Evolutionary conservation across 2,113 vertebrate genomes (phyloP).

Genomic region (Petaurus breviceps): DNA sequence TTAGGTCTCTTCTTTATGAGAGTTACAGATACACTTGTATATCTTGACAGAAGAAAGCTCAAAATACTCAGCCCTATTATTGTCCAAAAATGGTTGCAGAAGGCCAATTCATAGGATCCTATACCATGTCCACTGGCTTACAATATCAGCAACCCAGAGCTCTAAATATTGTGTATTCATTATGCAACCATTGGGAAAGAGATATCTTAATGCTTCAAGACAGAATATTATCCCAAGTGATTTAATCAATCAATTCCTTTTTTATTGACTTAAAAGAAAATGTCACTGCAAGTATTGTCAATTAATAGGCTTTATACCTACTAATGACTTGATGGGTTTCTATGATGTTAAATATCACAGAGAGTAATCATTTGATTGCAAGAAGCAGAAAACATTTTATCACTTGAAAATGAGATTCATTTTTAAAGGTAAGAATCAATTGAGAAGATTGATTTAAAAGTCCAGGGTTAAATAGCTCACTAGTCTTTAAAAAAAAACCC

Average conservation of each 20-base stretch:
- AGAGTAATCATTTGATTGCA: conserved; percentile 81
- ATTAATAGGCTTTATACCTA: conserved; percentile 83
- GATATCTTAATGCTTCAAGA: conserved; percentile 77
- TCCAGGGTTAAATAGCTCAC: conserved; percentile 85
- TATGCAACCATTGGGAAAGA: conserved; percentile 66
- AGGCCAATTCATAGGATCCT: neutral
- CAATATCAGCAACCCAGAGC: neutral
- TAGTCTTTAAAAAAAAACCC: conserved; percentile 80
- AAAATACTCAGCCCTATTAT: neutral
- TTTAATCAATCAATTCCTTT: conserved; percentile 83
- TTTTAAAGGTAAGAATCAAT: conserved; percentile 84
- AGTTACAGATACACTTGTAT: neutral
- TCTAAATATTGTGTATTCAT: conserved; percentile 69
- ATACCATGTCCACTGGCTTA: neutral
- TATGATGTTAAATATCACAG: conserved; percentile 80
- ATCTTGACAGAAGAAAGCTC: neutral
- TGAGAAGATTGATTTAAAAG: conserved; percentile 84
- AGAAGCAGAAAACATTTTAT: conserved; percentile 84
- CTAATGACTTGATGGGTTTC: conserved; percentile 84
- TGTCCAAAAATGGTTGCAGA: neutral
- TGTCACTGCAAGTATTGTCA: conserved; percentile 78
- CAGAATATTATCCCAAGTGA: conserved; percentile 70
- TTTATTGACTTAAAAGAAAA: conserved; percentile 87
- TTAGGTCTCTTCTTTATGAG: neutral
- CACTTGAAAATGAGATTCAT: conserved; percentile 83